These are phyloP conservation scores for Galbula dea DNA, from an alignment of 2,113 vertebrate genomes.

Conservation along the genomic window DNA sequence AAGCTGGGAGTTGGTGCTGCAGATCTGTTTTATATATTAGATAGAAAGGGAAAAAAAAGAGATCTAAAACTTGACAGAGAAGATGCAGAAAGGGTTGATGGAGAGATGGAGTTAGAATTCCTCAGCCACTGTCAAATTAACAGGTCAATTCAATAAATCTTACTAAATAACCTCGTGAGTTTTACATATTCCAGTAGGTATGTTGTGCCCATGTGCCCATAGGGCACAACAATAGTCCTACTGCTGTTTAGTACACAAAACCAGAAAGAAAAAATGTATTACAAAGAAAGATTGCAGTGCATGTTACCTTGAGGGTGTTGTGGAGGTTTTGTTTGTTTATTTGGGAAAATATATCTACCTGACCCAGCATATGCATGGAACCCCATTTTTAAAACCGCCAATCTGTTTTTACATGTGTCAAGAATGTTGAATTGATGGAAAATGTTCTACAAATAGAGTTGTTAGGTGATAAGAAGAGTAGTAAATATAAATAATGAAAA, in stretches of 20 bases:
- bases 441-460: neutral
- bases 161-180: neutral
- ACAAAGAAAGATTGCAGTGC: neutral
- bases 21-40: neutral
- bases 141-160: neutral
- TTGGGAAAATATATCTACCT: neutral
- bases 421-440: neutral
- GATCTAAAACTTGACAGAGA: neutral
- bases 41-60: neutral
- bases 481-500: neutral
- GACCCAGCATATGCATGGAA: neutral
- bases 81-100: neutral
- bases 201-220: too few species aligned
- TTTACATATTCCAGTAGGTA: neutral
- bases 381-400: neutral
- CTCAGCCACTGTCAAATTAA: neutral
- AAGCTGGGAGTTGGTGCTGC: neutral
- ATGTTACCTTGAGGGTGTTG: neutral
- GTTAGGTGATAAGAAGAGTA: neutral
- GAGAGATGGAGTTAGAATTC: neutral
- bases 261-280: neutral
- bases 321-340: neutral
- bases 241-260: neutral
- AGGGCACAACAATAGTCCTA: neutral
- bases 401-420: neutral